Evolutionary conservation across 2,113 vertebrate species (phyloP).

Genomic region (Isichthys henryi): DNA sequence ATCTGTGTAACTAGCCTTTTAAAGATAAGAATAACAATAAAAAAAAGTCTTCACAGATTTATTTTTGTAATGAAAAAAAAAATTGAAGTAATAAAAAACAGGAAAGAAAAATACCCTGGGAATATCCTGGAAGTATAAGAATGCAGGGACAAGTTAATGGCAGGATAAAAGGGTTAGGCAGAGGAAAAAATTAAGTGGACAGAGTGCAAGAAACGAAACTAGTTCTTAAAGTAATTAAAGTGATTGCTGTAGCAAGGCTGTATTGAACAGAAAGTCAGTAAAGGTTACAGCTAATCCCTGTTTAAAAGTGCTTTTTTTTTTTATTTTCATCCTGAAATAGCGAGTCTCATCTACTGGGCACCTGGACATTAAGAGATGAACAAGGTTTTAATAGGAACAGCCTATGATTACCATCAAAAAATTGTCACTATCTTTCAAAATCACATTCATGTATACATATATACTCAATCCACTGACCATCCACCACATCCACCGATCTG

Average conservation of each 20-base stretch:
- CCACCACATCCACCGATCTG: neutral
- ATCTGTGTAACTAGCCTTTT: slow-evolving; percentile 54
- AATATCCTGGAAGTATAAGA: slow-evolving; percentile 13
- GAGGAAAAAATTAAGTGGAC: slow-evolving; percentile 29
- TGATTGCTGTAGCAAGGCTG: neutral
- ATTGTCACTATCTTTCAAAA: neutral
- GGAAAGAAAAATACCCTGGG: slow-evolving; percentile 30
- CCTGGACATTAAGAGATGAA: too few relatives aligned
- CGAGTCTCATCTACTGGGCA: neutral
- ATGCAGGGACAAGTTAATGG: slow-evolving; percentile 20
- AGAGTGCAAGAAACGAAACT: slow-evolving; percentile 37
- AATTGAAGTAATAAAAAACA: slow-evolving; percentile 42
- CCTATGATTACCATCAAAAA: neutral
- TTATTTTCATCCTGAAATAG: neutral
- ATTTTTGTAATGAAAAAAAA: slow-evolving; percentile 51
- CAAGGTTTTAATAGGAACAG: neutral
- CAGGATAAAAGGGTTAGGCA: slow-evolving; percentile 26
- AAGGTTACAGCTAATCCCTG: neutral
- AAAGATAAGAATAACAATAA: slow-evolving; percentile 52
- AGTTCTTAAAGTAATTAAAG: slow-evolving; percentile 26
- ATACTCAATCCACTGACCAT: neutral
- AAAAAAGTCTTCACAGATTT: slow-evolving; percentile 32
- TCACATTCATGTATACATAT: neutral
- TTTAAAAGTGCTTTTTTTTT: neutral
- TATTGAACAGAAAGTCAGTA: neutral